Conservation (phyloP, 2,113 vertebrate species). For the Gasterosteus aculeatus region DNA sequence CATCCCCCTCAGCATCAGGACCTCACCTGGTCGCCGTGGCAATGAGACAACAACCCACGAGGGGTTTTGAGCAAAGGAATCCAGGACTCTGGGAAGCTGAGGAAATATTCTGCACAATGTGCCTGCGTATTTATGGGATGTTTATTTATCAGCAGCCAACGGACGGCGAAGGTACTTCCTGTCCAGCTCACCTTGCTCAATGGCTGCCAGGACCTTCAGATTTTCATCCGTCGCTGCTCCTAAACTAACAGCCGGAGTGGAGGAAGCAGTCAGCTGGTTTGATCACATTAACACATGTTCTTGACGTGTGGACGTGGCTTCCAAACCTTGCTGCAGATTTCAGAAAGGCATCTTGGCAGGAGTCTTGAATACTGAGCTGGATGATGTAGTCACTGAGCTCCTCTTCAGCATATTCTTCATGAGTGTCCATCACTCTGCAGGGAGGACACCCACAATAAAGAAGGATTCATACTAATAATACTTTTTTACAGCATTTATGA, state of each 20-base stretch:
- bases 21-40: constrained; percentile 73
- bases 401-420: constrained; percentile 79
- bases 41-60: neutral
- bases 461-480: neutral
- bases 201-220: constrained; percentile 81
- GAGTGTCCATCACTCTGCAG: constrained; percentile 74
- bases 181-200: constrained; percentile 82
- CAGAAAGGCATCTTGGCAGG: constrained; percentile 64
- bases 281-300: neutral
- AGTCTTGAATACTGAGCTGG: constrained; percentile 85
- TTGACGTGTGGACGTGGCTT: too few species aligned
- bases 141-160: constrained; percentile 6
- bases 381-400: constrained; percentile 80
- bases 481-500: neutral
- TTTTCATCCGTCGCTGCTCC: constrained; percentile 80
- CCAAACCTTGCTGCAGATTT: constrained; percentile 81
- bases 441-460: neutral
- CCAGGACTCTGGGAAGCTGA: neutral
- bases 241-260: constrained; percentile 74
- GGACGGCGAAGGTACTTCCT: constrained; percentile 6
- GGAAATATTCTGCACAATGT: neutral
- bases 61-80: neutral
- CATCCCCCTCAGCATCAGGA: constrained; percentile 80
- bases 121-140: constrained; percentile 1
- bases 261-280: constrained; percentile 20